Percentiles rank a stretch among this genome's conserved stretches.
Conservation (phyloP, 1,140 invertebrate genomes). For the Nixonia krombeini region DNA sequence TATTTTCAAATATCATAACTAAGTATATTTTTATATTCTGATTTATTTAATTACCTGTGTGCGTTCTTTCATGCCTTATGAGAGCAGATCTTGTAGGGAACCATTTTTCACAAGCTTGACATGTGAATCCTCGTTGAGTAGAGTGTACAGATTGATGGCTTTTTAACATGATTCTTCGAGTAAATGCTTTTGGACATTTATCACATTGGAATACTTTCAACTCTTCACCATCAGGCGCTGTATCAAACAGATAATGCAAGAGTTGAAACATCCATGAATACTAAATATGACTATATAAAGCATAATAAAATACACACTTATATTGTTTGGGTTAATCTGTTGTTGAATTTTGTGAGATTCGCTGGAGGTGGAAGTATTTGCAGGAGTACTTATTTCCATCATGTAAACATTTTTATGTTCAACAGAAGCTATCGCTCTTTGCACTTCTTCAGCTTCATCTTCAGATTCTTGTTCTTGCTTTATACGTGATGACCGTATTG, state of each 20-base stretch:
- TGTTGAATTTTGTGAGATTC: constrained; percentile 32
- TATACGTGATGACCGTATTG: constrained; percentile 66
- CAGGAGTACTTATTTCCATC: constrained; percentile 61
- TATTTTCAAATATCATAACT: constrained; percentile 5
- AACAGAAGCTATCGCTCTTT: constrained; percentile 56
- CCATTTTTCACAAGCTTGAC: constrained; percentile 81
- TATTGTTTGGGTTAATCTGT: constrained; percentile 32
- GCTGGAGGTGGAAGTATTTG: constrained; percentile 28
- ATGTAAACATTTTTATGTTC: constrained; percentile 67
- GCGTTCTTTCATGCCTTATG: constrained; percentile 82
- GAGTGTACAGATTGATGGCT: constrained; percentile 77
- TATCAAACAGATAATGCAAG: no score
- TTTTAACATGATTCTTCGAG: constrained; percentile 73
- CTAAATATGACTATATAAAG: no score
- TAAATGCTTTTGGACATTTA: constrained; percentile 74
- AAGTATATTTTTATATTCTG: neutral
- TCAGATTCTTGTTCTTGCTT: constrained; percentile 71
- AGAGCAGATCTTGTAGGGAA: constrained; percentile 87
- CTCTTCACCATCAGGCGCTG: constrained; percentile 61
- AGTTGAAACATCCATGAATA: no score
- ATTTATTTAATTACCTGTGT: constrained; percentile 78
- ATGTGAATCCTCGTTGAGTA: constrained; percentile 75
- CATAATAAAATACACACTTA: constrained; percentile 52
- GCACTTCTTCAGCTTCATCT: constrained; percentile 65
- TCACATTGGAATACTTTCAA: constrained; percentile 74